Percentiles rank a stretch among this genome's conserved stretches.
Conservation (phyloP, 2,113 vertebrate species). For the Strix uralensis region DNA sequence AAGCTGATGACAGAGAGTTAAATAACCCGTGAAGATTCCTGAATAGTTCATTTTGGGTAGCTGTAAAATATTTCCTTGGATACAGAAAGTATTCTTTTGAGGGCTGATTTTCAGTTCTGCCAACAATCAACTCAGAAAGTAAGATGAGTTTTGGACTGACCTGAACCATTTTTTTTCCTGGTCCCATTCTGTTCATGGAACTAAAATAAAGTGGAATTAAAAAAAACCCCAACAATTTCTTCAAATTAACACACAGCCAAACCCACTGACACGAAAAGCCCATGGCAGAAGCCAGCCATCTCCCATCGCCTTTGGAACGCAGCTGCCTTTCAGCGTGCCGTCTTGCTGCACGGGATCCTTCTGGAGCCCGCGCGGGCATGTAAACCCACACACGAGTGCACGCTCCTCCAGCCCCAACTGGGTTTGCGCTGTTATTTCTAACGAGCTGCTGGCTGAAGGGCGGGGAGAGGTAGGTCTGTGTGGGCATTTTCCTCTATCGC, state of each 20-base stretch:
- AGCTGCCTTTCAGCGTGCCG: not conserved
- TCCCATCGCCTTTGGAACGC: not conserved
- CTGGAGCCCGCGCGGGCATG: not conserved
- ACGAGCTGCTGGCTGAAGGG: not conserved
- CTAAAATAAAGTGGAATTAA: not conserved
- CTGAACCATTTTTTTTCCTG: not conserved
- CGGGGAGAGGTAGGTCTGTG: not conserved
- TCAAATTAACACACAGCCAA: not conserved
- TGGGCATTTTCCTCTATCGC: not conserved
- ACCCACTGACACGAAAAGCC: not conserved
- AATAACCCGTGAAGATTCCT: not conserved
- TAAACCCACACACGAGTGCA: fast-evolving
- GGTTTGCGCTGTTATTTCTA: not conserved
- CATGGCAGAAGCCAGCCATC: not conserved
- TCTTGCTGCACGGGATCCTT: not conserved
- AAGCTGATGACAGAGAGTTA: not conserved
- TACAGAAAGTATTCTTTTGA: not conserved
- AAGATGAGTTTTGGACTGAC: not conserved
- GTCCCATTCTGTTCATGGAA: not conserved
- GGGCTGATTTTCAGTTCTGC: not conserved
- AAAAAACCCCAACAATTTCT: not conserved
- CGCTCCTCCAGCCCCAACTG: not conserved
- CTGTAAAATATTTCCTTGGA: not conserved
- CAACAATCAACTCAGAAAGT: not conserved
- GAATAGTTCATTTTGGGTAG: not conserved